Percentiles rank a stretch among this genome's conserved stretches.
These are phyloP conservation scores for Oryzias sinensis DNA, from an alignment of 2,797 vertebrate genomes.

Conservation along the genomic window DNA sequence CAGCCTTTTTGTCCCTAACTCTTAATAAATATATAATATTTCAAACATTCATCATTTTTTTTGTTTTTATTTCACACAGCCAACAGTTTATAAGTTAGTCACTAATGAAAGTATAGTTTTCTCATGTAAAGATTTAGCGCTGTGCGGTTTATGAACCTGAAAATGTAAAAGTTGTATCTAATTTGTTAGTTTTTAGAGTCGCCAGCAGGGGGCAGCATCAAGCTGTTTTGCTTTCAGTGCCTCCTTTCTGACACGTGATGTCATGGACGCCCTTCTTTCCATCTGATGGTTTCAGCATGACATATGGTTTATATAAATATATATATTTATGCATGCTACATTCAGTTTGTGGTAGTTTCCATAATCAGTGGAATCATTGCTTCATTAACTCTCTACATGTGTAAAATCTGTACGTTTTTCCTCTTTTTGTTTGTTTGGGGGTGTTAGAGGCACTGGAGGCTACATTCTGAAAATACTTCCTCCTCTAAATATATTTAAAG, in stretches of 20 bases:
- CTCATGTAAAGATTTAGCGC: too few species aligned
- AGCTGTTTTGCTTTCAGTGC: not conserved
- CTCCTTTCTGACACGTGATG: conserved; percentile 47
- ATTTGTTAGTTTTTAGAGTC: too few species aligned
- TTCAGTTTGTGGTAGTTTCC: not conserved
- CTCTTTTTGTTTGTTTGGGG: too few species aligned
- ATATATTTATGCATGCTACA: conserved; percentile 1
- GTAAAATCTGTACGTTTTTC: conserved; percentile 3
- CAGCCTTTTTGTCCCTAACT: conserved; percentile 71
- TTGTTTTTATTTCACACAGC: not conserved
- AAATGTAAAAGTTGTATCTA: too few species aligned
- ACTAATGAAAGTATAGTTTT: too few species aligned
- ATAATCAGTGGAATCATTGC: conserved; percentile 4
- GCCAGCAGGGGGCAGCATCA: conserved; percentile 59
- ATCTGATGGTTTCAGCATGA: conserved; percentile 61
- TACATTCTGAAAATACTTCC: too few species aligned
- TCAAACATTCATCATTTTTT: conserved; percentile 9
- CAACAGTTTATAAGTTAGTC: not conserved
- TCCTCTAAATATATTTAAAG: too few species aligned
- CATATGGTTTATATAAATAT: conserved; percentile 54
- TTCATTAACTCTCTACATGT: conserved; percentile 16
- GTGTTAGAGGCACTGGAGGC: too few species aligned
- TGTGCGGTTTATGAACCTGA: too few species aligned
- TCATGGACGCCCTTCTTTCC: conserved; percentile 62
- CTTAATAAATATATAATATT: conserved; percentile 76